Evolutionary conservation across 2,113 vertebrate genomes (phyloP), one percentile per base, ranked within the genome.

Genomic region (Platycercus adscitus): DNA sequence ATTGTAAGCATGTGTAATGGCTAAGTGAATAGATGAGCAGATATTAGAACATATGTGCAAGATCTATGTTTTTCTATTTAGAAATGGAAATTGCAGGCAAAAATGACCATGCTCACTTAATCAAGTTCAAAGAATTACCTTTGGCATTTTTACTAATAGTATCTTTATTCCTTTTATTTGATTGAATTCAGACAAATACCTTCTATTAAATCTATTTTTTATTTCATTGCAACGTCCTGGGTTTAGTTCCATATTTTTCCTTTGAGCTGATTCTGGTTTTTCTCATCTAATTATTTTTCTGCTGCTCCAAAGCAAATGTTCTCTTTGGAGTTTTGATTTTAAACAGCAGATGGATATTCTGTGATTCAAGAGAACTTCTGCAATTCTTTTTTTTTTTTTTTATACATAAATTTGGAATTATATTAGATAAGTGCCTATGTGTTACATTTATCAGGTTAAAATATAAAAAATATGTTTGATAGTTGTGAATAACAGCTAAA

Each of bases 281-380:
- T 43, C 21, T 43, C 58, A 53, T 88, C 64, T 89, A 91, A 92
- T 91, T 94, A 69, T 88, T 94, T 93, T 93, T 93, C 53, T 84
- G 37, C 64, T 73, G 13, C 60, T 96, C 68, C 55, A 60, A 80
- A 88, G 71, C 68, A 88, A 94, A 82, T 82, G 68, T 89, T 91
- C 78, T 84, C 58, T 89, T 84, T 85, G 66, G 70, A 95, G 50
- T 92, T 93, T 60, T 76, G 35, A 81, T 79, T 88, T 97, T 71
- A 70, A 94, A 68, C 28, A 89, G 41, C 78, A 89, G 75, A 89
- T 93, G 64, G 70, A 50, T 61, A 18, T 84, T 82, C 61, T 28
- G 3, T 89, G 33, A 68, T 89, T 92, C 37, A 69, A 91, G 53
- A 87, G 13, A 41, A 70, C 12, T 46, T 87, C 18, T 65, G 52